These are phyloP conservation scores for Plebejus melissa DNA, from an alignment of 2,888 invertebrate genomes.

Conservation along the genomic window DNA sequence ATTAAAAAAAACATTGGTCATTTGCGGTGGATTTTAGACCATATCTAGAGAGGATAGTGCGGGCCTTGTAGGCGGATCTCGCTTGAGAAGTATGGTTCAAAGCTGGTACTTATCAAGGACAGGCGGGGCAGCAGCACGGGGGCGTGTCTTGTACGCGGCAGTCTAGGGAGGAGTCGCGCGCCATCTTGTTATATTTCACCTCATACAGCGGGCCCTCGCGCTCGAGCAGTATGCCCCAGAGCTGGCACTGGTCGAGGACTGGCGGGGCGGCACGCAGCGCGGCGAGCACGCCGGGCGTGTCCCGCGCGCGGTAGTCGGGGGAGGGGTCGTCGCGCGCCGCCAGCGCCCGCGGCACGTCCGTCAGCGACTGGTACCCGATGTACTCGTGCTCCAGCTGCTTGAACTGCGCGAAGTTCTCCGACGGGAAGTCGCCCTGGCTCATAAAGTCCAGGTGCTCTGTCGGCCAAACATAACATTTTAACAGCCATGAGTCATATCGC, in stretches of 20 bases:
- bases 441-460: constrained; percentile 98
- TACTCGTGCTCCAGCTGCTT: constrained; percentile 94
- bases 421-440: constrained; percentile 87
- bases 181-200: constrained; percentile 62
- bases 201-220: constrained; percentile 90
- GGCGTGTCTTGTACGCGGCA: too few species aligned
- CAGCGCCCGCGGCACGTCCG: constrained; percentile 93
- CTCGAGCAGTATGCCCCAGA: constrained; percentile 89
- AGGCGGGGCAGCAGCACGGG: too few species aligned
- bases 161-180: too few species aligned
- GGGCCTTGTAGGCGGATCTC: too few species aligned
- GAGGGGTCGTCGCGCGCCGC: constrained; percentile 84
- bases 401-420: constrained; percentile 89
- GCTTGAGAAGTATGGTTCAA: too few species aligned
- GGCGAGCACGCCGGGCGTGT: constrained; percentile 86
- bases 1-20: too few species aligned
- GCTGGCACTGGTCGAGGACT: constrained; percentile 88
- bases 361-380: constrained; percentile 96
- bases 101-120: too few species aligned
- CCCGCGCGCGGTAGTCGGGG: constrained; percentile 79
- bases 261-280: constrained; percentile 84
- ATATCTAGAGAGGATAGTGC: too few species aligned
- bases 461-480: not conserved
- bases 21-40: too few species aligned
- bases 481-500: too few species aligned